Conservation (phyloP, 2,113 vertebrate species). For the Bufo gargarizans region DNA sequence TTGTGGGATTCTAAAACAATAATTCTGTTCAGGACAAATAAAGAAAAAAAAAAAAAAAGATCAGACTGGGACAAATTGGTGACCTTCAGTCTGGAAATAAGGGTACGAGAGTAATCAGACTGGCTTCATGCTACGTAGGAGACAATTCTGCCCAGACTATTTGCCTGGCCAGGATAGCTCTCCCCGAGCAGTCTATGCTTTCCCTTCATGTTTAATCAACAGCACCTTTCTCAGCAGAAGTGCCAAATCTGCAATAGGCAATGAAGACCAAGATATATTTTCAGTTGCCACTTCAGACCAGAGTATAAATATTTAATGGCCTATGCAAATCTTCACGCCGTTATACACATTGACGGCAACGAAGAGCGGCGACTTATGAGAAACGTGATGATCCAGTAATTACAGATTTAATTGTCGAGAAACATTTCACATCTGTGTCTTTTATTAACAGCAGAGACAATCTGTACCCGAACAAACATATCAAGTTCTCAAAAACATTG, state of each 20-base stretch:
- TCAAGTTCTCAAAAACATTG: slow-evolving; percentile 9
- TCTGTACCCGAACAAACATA: slow-evolving; percentile 61
- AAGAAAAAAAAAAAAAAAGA: slow-evolving; percentile 59
- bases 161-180: neutral
- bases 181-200: neutral
- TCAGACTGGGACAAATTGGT: neutral
- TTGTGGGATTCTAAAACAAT: neutral
- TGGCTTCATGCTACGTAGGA: neutral
- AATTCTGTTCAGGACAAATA: slow-evolving; percentile 37
- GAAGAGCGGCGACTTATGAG: slow-evolving; percentile 63
- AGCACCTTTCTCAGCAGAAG: neutral
- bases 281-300: slow-evolving; percentile 45
- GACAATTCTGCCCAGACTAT: neutral
- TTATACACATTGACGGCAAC: slow-evolving; percentile 54
- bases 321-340: neutral
- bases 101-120: neutral
- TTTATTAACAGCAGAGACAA: slow-evolving; percentile 66
- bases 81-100: neutral
- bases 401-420: slow-evolving; percentile 76
- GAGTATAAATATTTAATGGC: slow-evolving; percentile 19
- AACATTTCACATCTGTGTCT: slow-evolving; percentile 72
- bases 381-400: slow-evolving; percentile 70
- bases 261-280: slow-evolving; percentile 13
- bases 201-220: neutral
- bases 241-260: slow-evolving; percentile 7